These are phyloP conservation scores for Caenorhabditis wallacei DNA, from an alignment of 2,888 invertebrate species.

Conservation along the genomic window DNA sequence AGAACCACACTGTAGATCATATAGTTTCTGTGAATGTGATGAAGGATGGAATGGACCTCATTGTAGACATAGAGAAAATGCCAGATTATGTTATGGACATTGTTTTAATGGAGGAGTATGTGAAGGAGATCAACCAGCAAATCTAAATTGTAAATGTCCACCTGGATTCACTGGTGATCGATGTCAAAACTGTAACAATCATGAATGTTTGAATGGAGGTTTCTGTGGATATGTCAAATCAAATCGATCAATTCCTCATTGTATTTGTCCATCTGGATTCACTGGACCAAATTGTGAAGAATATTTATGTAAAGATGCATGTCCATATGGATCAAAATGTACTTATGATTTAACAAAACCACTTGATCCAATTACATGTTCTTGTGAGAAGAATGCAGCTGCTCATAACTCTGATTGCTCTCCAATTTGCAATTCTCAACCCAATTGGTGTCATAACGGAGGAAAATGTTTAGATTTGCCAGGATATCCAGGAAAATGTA, in stretches of 20 bases:
- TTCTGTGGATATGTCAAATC: conserved; percentile 30
- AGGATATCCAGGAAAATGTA: conserved; percentile 56
- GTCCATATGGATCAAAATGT: conserved; percentile 56
- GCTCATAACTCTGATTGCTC: conserved; percentile 53
- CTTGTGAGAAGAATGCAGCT: conserved; percentile 48
- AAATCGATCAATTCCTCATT: conserved; percentile 18
- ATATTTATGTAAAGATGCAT: conserved; percentile 53
- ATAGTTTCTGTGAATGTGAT: conserved; percentile 55
- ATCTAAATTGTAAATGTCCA: conserved; percentile 30
- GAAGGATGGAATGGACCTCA: conserved; percentile 56
- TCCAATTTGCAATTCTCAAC: conserved; percentile 53
- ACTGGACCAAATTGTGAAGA: conserved; percentile 41
- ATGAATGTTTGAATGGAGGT: conserved; percentile 50
- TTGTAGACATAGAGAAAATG: conserved; percentile 35
- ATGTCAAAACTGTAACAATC: conserved; percentile 85
- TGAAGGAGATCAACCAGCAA: background rate
- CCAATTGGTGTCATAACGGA: conserved; percentile 58
- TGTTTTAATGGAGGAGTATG: conserved; percentile 56
- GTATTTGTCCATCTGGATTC: conserved; percentile 55
- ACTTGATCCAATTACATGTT: conserved; percentile 38
- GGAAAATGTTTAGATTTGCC: conserved; percentile 55
- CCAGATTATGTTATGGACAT: conserved; percentile 27
- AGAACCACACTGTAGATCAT: conserved; percentile 33
- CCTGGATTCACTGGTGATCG: conserved; percentile 84
- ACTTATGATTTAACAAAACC: conserved; percentile 21